phyloP scores from a whole-genome alignment of 2,888 invertebrate genomes.

The Acleris literana region DNA sequence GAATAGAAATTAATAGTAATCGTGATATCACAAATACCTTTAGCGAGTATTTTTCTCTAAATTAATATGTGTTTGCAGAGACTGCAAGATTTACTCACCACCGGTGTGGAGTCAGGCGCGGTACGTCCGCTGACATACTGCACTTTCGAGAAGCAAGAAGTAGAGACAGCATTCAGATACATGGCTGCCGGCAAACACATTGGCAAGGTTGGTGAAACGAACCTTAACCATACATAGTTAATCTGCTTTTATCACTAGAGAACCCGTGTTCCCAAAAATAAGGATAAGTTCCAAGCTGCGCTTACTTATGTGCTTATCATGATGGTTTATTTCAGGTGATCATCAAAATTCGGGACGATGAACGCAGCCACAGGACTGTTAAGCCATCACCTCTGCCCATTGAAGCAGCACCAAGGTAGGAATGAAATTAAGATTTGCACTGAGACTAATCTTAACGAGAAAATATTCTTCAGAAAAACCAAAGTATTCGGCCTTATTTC shows the following conservation, averaged over 20 bases:
- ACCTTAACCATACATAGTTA: neutral
- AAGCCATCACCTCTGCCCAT: constrained; percentile 55
- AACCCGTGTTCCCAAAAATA: neutral
- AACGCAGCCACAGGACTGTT: constrained; percentile 56
- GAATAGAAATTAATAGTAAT: no score
- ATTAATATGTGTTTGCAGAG: constrained; percentile 51
- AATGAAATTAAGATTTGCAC: neutral
- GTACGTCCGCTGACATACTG: constrained; percentile 86
- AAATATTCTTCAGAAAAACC: no score
- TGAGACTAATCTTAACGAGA: no score
- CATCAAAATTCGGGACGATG: constrained; percentile 80
- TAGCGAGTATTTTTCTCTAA: neutral
- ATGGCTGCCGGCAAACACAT: constrained; percentile 88
- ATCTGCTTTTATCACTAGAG: neutral
- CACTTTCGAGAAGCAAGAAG: constrained; percentile 82
- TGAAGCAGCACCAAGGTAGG: constrained; percentile 72
- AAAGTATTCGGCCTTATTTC: no score
- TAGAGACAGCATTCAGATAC: constrained; percentile 85
- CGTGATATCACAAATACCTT: neutral
- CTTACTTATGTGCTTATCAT: neutral
- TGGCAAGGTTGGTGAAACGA: constrained; percentile 80
- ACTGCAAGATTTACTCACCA: constrained; percentile 82
- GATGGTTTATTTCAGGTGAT: constrained; percentile 64
- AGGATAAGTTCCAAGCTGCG: neutral
- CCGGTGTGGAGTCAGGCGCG: constrained; percentile 85